Percentiles rank a stretch among this genome's conserved stretches.
Conservation (phyloP, 2,113 vertebrate species). For the Andinoacara biseriatus region DNA sequence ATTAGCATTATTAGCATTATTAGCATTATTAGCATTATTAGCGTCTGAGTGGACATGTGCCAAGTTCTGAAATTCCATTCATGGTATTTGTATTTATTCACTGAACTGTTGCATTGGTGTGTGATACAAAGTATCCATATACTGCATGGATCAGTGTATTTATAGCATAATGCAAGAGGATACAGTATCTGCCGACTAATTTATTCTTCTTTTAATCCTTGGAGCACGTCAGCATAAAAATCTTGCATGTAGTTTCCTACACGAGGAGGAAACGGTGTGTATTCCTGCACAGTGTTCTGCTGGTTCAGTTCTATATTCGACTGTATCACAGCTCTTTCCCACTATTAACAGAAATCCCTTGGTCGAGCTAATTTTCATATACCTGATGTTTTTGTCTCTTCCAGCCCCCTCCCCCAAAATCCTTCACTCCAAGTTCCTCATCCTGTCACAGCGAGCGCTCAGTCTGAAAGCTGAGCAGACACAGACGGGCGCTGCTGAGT, state of each 20-base stretch:
- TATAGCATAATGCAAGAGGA: not conserved
- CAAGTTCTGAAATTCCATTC: not conserved
- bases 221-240: not conserved
- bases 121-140: not conserved
- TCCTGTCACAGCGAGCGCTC: constrained; percentile 33
- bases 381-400: constrained; percentile 29
- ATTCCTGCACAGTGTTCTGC: not conserved
- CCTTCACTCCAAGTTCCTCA: constrained; percentile 28
- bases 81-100: not conserved
- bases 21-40: no score
- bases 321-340: not conserved
- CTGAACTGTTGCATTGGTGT: no score
- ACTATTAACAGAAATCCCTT: not conserved
- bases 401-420: not conserved
- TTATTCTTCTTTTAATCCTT: not conserved
- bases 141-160: not conserved
- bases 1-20: no score
- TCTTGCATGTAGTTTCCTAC: not conserved
- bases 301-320: not conserved
- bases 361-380: not conserved
- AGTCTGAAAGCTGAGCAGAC: constrained; percentile 29
- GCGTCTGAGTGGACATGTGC: no score
- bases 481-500: not conserved
- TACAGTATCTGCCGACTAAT: not conserved
- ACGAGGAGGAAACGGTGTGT: not conserved